Base-by-base conservation (phyloP, 64 coral and sea anemone species). In the Acropora tenuis region DNA sequence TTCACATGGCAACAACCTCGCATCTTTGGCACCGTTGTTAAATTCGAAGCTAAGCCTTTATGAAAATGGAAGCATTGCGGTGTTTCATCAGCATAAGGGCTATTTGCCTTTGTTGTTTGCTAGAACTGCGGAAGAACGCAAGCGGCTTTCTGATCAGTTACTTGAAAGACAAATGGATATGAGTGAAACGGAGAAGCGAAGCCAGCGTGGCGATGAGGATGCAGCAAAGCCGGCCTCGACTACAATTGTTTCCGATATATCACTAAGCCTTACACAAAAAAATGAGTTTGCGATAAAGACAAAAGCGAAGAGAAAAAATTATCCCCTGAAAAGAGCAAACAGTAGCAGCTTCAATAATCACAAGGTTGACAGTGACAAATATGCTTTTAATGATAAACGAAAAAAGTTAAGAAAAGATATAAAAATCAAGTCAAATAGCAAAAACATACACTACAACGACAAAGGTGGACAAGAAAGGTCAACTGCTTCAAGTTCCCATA, bases 1-100 rank as follows among this genome's bases (percentile, higher is more conserved):
- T 67, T 99, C 97, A 0, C 97, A 99, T 92, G 85, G 97, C 8
- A 95, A 91, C 65, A 78, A 3, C 5, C 46, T 78, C n/a, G 50
- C 47, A 53, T 80, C 80, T 40, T 63, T 69, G 11, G 18, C 83
- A 16, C 73, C 87, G 1, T 57, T 84, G 66, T 12, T 78, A 16
- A 80, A 80, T 13, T 76, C 41, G 30, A 87, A 96, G 80, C 80
- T 87, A 40, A 96, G 74, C 11, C 87, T 96, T 7, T 96, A 93
- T 76, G 73, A 89, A 20, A 83, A 90, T 60, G 94, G 94, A 2
- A 81, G 80, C 60, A 96, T 96, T 43, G 80, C 78, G 2, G 53
- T 96, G 13, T 92, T 96, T 89, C 73, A 72, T 75, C 78, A 48
- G 3, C 65, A 50, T 2, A 76, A 93, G 65, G 86, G 13, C 40